phyloP scores from a whole-genome alignment of 1,140 invertebrate genomes.

The Ceratina australensis region DNA sequence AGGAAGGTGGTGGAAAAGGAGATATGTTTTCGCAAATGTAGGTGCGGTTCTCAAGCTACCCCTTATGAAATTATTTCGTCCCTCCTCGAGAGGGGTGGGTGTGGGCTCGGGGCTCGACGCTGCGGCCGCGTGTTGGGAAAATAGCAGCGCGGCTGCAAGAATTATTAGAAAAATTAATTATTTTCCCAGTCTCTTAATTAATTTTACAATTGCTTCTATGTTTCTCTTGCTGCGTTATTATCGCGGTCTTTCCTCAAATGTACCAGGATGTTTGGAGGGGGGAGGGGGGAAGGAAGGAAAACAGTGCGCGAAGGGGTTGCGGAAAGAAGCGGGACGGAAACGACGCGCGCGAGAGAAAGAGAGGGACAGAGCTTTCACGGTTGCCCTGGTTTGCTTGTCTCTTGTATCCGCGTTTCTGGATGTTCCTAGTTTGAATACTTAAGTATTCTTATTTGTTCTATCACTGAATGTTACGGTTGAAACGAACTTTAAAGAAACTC shows the following conservation, averaged over 20 bases:
- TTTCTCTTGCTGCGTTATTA: conserved; percentile 32
- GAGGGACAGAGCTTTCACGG: conserved; percentile 32
- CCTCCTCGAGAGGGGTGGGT: conserved; percentile 57
- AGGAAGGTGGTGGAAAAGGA: conserved; percentile 56
- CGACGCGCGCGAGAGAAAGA: not conserved
- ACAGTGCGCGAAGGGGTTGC: conserved; percentile 27
- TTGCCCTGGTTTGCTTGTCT: conserved; percentile 43
- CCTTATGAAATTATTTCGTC: conserved; percentile 78
- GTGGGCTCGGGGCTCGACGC: conserved; percentile 33
- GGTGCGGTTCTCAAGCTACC: conserved; percentile 75
- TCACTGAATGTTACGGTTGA: conserved; percentile 18
- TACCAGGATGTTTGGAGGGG: too few relatives aligned
- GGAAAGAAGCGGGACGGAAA: not conserved
- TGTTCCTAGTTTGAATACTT: conserved; percentile 50
- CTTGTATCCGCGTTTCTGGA: conserved; percentile 38
- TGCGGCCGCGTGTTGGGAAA: conserved; percentile 56
- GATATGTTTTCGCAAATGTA: conserved; percentile 75
- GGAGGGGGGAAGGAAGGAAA: conserved; percentile 9
- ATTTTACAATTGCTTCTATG: conserved; percentile 75
- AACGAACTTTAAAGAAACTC: not conserved
- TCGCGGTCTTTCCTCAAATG: conserved; percentile 29
- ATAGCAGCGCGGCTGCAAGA: conserved; percentile 69
- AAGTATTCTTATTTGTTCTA: conserved; percentile 10
- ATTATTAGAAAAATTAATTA: conserved; percentile 81
- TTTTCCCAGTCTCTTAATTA: conserved; percentile 79